Conservation (phyloP, 2,797 vertebrate species). For the Clarias pachynema region DNA sequence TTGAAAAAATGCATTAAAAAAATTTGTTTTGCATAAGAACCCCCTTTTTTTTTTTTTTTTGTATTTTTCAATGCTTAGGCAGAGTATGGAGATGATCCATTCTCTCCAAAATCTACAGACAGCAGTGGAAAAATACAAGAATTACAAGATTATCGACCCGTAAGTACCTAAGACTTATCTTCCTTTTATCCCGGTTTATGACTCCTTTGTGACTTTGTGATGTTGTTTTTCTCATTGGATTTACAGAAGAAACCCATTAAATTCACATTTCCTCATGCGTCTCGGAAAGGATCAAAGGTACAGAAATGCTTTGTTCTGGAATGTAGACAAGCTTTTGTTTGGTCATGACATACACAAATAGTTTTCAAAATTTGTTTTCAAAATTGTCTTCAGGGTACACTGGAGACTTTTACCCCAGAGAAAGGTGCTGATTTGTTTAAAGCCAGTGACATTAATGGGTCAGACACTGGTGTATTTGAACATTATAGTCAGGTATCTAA, state of each 20-base stretch:
- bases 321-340: neutral
- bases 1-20: too few species aligned
- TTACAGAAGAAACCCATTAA: slow-evolving; percentile 34
- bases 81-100: neutral
- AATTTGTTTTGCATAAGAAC: too few species aligned
- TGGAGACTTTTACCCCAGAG: slow-evolving; percentile 28
- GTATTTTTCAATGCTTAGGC: slow-evolving; percentile 5
- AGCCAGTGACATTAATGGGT: slow-evolving; percentile 2
- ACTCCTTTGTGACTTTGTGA: neutral
- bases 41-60: too few species aligned
- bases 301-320: neutral
- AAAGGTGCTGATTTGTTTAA: slow-evolving; percentile 21
- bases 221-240: neutral
- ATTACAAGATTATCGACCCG: slow-evolving; percentile 4
- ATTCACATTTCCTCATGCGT: neutral
- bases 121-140: neutral
- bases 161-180: neutral
- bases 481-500: slow-evolving; percentile 25
- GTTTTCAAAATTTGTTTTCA: neutral
- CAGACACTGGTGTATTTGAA: neutral
- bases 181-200: neutral
- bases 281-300: slow-evolving; percentile 46
- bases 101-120: slow-evolving; percentile 2
- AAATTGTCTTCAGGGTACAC: neutral
- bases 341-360: neutral